phyloP scores from a whole-genome alignment of 2,888 invertebrate genomes.

The Diploptera punctata region DNA sequence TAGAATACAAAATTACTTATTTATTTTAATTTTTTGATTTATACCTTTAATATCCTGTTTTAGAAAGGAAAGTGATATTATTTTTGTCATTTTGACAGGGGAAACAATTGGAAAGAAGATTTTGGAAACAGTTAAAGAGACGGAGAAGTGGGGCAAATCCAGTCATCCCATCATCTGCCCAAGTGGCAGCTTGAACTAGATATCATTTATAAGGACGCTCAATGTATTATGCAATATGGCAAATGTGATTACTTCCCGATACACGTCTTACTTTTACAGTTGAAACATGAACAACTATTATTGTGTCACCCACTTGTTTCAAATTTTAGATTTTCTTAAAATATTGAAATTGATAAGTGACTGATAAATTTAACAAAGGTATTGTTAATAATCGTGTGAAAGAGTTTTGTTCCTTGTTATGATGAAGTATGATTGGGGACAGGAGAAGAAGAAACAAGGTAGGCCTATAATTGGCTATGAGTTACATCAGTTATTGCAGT shows the following conservation, averaged over 20 bases:
- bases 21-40: no score
- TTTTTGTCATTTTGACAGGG: constrained; percentile 66
- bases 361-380: background rate
- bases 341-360: background rate
- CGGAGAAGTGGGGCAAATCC: constrained; percentile 60
- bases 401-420: background rate
- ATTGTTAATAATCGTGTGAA: background rate
- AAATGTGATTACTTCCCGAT: constrained; percentile 21
- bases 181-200: constrained; percentile 7
- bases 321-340: constrained; percentile 8
- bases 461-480: background rate
- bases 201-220: background rate
- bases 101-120: constrained; percentile 76
- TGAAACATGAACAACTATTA: no score
- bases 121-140: constrained; percentile 81
- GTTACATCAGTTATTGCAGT: constrained; percentile 7
- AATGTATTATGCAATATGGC: background rate
- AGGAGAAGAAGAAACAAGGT: background rate
- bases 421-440: no score
- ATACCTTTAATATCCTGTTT: no score
- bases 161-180: constrained; percentile 4
- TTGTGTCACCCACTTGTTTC: background rate
- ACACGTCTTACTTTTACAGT: no score
- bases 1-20: no score
- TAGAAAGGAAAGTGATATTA: constrained; percentile 59